Evolutionary conservation across 2,888 invertebrate species (phyloP).

Genomic region (Noctua janthe): DNA sequence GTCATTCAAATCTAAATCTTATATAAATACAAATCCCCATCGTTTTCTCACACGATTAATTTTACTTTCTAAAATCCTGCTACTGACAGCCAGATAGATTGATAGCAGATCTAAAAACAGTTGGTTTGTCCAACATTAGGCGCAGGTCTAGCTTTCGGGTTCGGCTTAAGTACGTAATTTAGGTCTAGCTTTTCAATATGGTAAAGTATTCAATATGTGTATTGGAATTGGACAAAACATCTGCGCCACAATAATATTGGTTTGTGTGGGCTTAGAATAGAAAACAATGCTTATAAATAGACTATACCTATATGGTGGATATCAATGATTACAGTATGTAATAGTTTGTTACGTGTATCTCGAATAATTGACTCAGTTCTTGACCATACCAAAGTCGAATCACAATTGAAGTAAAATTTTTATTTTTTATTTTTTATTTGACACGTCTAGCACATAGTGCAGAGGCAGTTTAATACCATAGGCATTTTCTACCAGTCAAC

Average conservation of each 20-base stretch:
- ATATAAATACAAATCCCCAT: slow-evolving; percentile 19
- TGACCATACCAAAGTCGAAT: background rate
- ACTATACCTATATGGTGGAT: background rate
- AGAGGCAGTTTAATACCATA: no score
- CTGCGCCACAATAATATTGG: slow-evolving; percentile 30
- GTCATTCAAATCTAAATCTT: background rate
- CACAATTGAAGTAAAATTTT: background rate
- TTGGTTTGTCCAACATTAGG: slow-evolving; percentile 35
- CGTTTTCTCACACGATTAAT: slow-evolving; percentile 47
- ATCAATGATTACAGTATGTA: no score
- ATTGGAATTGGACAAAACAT: slow-evolving; percentile 38
- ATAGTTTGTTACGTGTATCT: no score
- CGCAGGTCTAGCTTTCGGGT: slow-evolving; percentile 12
- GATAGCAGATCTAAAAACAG: slow-evolving; percentile 60
- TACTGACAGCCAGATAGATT: slow-evolving; percentile 59
- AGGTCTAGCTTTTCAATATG: slow-evolving; percentile 31
- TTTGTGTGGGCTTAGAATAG: slow-evolving; percentile 1
- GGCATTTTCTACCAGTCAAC: no score
- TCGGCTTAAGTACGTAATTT: slow-evolving; percentile 30
- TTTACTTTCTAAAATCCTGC: slow-evolving; percentile 47
- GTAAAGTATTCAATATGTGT: slow-evolving; percentile 33
- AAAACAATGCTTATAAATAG: slow-evolving; percentile 11
- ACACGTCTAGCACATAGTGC: no score
- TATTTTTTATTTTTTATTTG: no score
- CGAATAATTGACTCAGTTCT: background rate